Percentiles rank a stretch among this genome's conserved stretches.
Evolutionary conservation across 2,797 vertebrate species (phyloP).

Genomic region (Anguilla pacifica): DNA sequence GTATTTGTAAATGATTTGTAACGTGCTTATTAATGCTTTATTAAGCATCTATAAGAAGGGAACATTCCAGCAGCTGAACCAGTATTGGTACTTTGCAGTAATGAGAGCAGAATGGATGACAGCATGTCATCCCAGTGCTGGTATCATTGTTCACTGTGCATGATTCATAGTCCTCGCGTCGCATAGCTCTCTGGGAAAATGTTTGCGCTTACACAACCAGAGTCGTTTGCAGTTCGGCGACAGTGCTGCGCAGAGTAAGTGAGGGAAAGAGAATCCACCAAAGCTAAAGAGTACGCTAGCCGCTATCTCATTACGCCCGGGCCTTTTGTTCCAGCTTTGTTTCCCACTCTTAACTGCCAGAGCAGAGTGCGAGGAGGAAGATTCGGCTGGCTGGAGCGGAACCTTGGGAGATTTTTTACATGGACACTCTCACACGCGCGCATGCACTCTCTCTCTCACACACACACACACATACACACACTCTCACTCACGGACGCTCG

Average conservation of each 20-base stretch:
- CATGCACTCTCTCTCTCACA: neutral
- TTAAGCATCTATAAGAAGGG: neutral
- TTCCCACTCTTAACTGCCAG: conserved; percentile 52
- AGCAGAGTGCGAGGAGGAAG: conserved; percentile 55
- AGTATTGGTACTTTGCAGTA: neutral
- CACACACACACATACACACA: conserved; percentile 45
- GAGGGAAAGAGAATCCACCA: neutral
- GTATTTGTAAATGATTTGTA: neutral
- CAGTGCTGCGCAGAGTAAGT: neutral
- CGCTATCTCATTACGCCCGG: conserved; percentile 40
- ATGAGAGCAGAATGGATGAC: neutral
- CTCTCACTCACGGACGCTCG: too few species aligned
- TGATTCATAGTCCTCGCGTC: neutral
- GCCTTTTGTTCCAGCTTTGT: conserved; percentile 51
- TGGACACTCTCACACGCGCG: neutral
- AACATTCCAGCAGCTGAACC: neutral
- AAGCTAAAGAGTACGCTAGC: neutral
- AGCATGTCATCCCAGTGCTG: neutral
- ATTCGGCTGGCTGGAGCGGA: conserved; percentile 52
- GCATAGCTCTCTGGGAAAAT: neutral
- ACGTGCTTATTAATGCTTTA: neutral
- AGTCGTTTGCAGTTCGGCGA: neutral
- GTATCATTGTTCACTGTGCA: neutral
- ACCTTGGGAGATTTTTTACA: neutral
- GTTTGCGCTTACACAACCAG: neutral